These are phyloP conservation scores for Galeopsomyia nigrocyanea DNA, from an alignment of 2,888 invertebrate genomes.

Conservation along the genomic window DNA sequence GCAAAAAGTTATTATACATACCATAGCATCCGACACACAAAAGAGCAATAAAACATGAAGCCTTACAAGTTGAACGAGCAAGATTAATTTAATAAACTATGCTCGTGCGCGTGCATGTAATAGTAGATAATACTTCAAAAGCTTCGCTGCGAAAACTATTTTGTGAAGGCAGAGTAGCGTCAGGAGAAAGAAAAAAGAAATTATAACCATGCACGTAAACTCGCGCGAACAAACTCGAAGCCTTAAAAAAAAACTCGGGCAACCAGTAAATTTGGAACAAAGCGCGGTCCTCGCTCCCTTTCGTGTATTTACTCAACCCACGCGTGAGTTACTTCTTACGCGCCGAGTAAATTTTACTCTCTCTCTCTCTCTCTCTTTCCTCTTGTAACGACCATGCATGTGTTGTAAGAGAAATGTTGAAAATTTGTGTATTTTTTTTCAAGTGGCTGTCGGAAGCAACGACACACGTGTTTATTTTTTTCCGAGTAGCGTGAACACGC, in stretches of 20 bases:
- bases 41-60: no score
- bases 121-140: no score
- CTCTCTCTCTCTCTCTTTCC: neutral
- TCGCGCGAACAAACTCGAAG: neutral
- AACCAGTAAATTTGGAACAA: neutral
- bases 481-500: no score
- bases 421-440: neutral
- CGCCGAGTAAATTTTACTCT: slow-evolving; percentile 15
- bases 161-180: neutral
- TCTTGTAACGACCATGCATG: neutral
- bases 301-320: neutral
- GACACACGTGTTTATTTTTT: no score
- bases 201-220: neutral
- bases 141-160: no score
- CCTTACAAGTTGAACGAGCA: no score
- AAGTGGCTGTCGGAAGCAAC: no score
- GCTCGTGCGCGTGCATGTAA: no score
- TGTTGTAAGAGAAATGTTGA: neutral
- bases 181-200: neutral
- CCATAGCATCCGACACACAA: no score
- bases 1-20: no score
- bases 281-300: neutral
- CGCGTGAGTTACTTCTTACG: neutral
- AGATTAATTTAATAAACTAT: no score
- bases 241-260: neutral